Conservation (phyloP, 2,888 invertebrate species). For the Agrotis ipsilon region DNA sequence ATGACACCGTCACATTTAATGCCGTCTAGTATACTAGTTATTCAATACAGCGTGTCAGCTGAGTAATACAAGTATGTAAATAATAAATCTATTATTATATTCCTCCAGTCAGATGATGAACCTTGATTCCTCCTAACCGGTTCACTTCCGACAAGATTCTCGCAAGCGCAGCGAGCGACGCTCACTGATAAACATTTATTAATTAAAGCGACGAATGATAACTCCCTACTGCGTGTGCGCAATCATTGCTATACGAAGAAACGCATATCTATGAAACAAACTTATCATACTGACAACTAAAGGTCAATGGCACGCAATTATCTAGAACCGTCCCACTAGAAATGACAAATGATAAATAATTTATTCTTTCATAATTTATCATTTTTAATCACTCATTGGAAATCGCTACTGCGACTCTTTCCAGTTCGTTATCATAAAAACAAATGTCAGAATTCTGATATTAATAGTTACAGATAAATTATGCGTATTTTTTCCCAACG, state of each 20-base stretch:
- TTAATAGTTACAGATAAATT: constrained; percentile 13
- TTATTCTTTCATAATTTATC: constrained; percentile 4
- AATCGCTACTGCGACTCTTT: constrained; percentile 9
- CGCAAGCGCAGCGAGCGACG: constrained; percentile 37
- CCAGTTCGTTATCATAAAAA: background rate
- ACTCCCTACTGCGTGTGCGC: constrained; percentile 38
- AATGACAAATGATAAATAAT: constrained; percentile 24
- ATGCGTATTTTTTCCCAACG: constrained; percentile 22
- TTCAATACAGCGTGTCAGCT: background rate
- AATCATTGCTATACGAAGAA: constrained; percentile 63
- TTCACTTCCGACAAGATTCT: constrained; percentile 49
- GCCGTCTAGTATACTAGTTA: background rate
- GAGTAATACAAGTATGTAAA: background rate
- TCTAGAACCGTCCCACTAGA: constrained; percentile 37
- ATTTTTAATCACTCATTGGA: constrained; percentile 19
- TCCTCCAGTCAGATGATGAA: constrained; percentile 12
- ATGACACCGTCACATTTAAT: too few species aligned
- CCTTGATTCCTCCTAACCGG: constrained; percentile 41
- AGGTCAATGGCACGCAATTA: constrained; percentile 64
- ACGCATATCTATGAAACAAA: constrained; percentile 56
- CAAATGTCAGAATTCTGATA: constrained; percentile 21
- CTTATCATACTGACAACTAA: constrained; percentile 57
- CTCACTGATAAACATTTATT: constrained; percentile 51
- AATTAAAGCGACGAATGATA: constrained; percentile 46
- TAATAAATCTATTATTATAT: background rate